Percentiles rank a stretch among this genome's conserved stretches.
Conservation (phyloP, 2,113 vertebrate genomes). For the Phodopus roborovskii region DNA sequence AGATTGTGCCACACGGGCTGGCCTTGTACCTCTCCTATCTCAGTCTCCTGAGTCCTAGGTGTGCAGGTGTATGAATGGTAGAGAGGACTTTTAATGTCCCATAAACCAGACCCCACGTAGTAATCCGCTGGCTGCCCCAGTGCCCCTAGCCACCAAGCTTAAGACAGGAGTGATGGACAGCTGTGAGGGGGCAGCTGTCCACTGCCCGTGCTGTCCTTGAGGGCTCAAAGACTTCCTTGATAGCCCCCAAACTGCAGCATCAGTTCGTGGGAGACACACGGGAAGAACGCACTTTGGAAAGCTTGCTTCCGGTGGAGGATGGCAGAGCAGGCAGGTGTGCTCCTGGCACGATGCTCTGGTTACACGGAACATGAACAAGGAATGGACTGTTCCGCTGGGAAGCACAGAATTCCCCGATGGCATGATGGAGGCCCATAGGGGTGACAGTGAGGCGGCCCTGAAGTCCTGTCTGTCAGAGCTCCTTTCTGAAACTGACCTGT, state of each 20-base stretch:
- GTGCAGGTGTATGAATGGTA: neutral
- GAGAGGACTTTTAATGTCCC: neutral
- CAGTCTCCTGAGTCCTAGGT: neutral
- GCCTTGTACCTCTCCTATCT: neutral
- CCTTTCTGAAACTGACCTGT: neutral
- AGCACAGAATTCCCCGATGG: neutral
- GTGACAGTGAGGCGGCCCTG: neutral
- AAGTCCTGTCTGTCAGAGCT: no score
- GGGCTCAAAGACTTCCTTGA: neutral
- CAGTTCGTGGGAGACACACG: fast-evolving
- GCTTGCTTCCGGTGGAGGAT: neutral
- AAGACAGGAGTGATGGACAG: neutral
- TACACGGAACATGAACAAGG: neutral
- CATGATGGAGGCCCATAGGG: neutral
- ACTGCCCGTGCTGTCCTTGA: no score
- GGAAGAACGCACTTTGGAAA: neutral
- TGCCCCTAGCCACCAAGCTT: neutral
- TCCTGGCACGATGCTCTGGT: neutral
- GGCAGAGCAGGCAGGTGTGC: neutral
- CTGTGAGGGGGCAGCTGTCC: fast-evolving
- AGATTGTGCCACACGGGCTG: neutral
- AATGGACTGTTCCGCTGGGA: neutral
- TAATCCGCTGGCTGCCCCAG: neutral
- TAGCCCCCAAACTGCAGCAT: neutral
- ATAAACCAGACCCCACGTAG: neutral